Evolutionary conservation across 2,113 vertebrate species (phyloP), one percentile per base, ranked within the genome.

Genomic region (Tylochromis polylepis): DNA sequence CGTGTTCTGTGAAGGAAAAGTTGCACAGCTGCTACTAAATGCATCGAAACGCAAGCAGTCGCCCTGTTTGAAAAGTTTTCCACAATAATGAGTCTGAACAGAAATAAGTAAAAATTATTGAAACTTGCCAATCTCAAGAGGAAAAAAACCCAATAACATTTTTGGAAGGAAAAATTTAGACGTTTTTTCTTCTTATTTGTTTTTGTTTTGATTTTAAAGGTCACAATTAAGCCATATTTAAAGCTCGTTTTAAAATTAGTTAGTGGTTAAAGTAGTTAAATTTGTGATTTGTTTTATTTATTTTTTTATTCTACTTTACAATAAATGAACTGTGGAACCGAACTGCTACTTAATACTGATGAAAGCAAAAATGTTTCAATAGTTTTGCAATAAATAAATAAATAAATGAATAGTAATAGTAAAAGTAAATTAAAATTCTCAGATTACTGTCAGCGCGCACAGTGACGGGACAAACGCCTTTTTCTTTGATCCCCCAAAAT

Each of bases 311-410:
- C 18, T 22, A 14, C 20, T 65, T 22, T 22, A 22, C 60, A 65
- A 34, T 38, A 65, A 65, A 65, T 34, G n/a, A 65, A 38, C 20
- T 65, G 31, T 65, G 60, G 0, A 65, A 65, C 31, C 38, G 18
- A 65, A 65, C 18, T 0, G 60, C 0, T 65, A 0, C 60, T 22
- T 65, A 65, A 65, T 34, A 38, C 34, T 0, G 34, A 38, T 38
- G 60, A 1, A 65, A 65, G 34, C 0, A 38, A 65, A 8, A 65
- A 65, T 38, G 60, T n/a, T 38, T 65, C n/a, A 65, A 38, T 65
- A 65, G 60, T 65, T 38, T 65, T 1, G 11, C 60, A 65, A 65
- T 0, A 62, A 62, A 62, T 62, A 29, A 62, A 62, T 62, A 29
- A 62, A 60, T 60, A 0, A 65, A 65, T 36, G 0, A 65, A 65